Conservation (phyloP, 1,140 invertebrate genomes). For the Bacillus rossius region DNA sequence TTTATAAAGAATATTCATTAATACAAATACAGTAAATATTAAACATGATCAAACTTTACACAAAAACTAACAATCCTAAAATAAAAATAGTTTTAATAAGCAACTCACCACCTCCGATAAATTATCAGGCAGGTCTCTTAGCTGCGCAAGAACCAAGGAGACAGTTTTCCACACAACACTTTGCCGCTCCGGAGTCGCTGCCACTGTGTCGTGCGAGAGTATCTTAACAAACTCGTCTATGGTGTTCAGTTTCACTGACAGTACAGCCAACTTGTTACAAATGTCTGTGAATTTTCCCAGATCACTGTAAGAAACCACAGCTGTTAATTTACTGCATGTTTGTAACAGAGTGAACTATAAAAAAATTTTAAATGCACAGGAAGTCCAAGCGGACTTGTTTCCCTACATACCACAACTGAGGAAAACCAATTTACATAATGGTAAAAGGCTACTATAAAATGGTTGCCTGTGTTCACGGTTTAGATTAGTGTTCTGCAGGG, state of each 20-base stretch:
- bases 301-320: slow-evolving; percentile 30
- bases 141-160: slow-evolving; percentile 30
- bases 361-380: no score
- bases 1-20: not conserved
- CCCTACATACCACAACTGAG: no score
- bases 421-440: no score
- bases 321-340: not conserved
- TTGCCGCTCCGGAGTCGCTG: slow-evolving; percentile 18
- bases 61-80: no score
- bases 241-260: slow-evolving; percentile 28
- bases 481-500: no score
- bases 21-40: not conserved
- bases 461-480: no score
- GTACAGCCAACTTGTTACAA: slow-evolving; percentile 28
- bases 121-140: not conserved
- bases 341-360: no score
- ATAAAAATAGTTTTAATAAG: not conserved
- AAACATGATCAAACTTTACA: no score
- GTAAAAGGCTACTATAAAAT: no score
- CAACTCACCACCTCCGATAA: slow-evolving; percentile 1
- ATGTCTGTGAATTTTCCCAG: slow-evolving; percentile 32
- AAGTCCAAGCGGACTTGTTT: no score
- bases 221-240: slow-evolving; percentile 23
- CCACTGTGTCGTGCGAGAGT: slow-evolving; percentile 12
- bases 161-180: slow-evolving; percentile 29